Conservation (phyloP, 1,140 invertebrate species). For the Trachelipus rathkii region DNA sequence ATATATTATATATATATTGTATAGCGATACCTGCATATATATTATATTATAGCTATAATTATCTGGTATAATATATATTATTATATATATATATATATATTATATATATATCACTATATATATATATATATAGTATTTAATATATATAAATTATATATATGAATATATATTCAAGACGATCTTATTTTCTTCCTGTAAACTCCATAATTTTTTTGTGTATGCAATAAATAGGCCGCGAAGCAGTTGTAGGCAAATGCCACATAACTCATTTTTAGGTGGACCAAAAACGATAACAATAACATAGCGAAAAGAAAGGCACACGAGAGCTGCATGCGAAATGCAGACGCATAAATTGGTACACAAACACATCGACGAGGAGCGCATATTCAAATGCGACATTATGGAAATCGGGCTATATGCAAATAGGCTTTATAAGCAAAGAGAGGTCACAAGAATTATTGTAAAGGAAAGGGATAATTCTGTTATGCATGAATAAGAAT, state of each 20-base stretch:
- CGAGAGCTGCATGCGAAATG: conserved; percentile 7
- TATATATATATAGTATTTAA: no score
- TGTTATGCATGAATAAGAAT: background rate
- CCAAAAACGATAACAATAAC: background rate
- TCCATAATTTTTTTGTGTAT: background rate
- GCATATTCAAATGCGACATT: conserved; percentile 5
- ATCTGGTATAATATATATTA: background rate
- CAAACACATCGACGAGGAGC: background rate
- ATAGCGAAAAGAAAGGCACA: background rate
- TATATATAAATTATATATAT: background rate
- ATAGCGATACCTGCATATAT: no score
- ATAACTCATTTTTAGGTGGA: background rate
- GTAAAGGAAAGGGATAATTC: background rate
- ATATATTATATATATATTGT: no score
- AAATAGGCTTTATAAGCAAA: conserved; percentile 7
- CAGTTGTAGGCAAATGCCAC: background rate
- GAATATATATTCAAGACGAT: background rate
- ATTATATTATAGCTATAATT: no score
- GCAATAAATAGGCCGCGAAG: background rate
- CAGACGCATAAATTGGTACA: conserved; percentile 7
- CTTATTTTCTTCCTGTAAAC: background rate
- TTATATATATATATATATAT: no score
- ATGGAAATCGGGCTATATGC: conserved; percentile 6
- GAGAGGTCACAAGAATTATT: background rate
- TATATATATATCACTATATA: no score